Evolutionary conservation across 2,113 vertebrate genomes (phyloP).

Genomic region (Cairina moschata): DNA sequence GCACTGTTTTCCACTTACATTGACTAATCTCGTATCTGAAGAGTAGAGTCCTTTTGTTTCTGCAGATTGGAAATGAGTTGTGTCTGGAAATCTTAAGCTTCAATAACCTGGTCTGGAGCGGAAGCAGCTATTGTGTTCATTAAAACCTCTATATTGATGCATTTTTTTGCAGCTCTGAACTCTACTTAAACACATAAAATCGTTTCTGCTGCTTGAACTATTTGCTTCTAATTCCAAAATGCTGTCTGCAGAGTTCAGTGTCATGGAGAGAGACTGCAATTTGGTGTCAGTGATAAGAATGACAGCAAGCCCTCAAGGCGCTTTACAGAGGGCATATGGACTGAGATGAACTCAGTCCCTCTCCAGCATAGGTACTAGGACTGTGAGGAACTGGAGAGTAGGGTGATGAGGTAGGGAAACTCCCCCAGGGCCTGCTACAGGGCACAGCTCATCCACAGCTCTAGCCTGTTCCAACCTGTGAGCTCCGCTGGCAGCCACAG

Average conservation of each 20-base stretch:
- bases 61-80: slow-evolving; percentile 2
- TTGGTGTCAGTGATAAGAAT: neutral
- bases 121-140: neutral
- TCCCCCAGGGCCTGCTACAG: fast-evolving
- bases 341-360: neutral
- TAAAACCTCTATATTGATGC: neutral
- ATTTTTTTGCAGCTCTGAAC: neutral
- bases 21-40: neutral
- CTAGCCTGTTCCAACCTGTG: neutral
- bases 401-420: neutral
- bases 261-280: neutral
- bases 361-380: fast-evolving
- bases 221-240: neutral
- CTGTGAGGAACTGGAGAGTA: fast-evolving
- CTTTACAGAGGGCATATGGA: neutral
- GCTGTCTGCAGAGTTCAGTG: neutral
- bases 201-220: neutral
- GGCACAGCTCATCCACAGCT: neutral
- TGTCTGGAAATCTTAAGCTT: slow-evolving; percentile 2
- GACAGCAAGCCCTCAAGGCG: neutral
- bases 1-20: neutral
- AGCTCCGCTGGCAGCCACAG: neutral
- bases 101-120: neutral
- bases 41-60: neutral
- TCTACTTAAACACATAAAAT: neutral